Base-by-base conservation (phyloP, 2,797 vertebrate genomes). In the Tadarida brasiliensis region DNA sequence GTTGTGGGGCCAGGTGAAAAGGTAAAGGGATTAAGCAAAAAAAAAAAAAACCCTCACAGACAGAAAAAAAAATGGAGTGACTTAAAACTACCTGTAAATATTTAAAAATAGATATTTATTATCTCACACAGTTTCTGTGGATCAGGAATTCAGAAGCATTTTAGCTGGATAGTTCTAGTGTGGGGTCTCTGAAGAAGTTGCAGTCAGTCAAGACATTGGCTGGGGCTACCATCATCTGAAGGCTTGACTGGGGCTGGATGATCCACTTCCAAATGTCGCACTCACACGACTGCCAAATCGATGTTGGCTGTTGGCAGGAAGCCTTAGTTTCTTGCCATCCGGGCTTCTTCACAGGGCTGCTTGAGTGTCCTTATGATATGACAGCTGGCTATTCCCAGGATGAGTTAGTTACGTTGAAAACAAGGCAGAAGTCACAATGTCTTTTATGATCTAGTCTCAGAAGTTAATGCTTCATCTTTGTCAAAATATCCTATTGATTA, bases 401-500 rank as follows among this genome's bases (percentile, higher is more conserved):
- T 56, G 33, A 95, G 56, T n/a, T 11, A 95, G 56, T n/a, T 11
- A 76, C 57, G 33, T 49, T n/a, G 35, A 83, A 86, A 94, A 35
- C 28, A 49, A 73, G 33, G 65, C 63, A 90, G 65, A 83, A 57
- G 22, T 80, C 47, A 63, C 28, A 8, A 30, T 51, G 5, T 59
- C 51, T 86, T 81, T 76, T 71, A 88, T 71, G 47, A 73, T 47
- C 87, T 44, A 15, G 15, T 56, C 70, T 74, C 12, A 73, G 57
- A 91, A 57, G 35, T 70, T 80, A 49, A 59, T 56, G 30, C 39
- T 74, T 88, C 76, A 51, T 87, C 26, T 35, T 68, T 91, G 76
- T 74, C 22, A 2, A 88, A 87, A 86, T 33, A n/a, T 4, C n/a
- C 47, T 54, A 20, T 59, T 92, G n/a, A 17, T 33, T 61, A 76